Evolutionary conservation across 2,888 invertebrate species (phyloP).

Genomic region (Dermolepida albohirtum): DNA sequence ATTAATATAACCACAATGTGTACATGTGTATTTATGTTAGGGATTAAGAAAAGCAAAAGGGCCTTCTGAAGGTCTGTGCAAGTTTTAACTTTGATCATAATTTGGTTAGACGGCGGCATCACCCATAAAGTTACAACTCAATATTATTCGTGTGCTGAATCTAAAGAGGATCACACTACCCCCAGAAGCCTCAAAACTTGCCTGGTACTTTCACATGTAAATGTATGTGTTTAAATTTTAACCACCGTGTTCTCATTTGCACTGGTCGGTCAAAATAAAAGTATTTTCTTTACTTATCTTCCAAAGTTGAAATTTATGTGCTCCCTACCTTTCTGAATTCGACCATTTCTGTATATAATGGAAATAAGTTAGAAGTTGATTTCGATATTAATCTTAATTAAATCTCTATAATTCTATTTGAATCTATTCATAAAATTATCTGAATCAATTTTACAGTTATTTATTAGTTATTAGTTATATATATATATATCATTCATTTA

Average conservation of each 20-base stretch:
- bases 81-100: slow-evolving; percentile 37
- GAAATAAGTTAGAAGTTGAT: too few species aligned
- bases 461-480: too few species aligned
- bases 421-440: too few species aligned
- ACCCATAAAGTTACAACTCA: slow-evolving; percentile 29
- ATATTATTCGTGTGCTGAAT: slow-evolving; percentile 40
- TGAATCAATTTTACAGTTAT: too few species aligned
- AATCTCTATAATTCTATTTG: too few species aligned
- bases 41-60: background rate
- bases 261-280: background rate
- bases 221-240: slow-evolving; percentile 6
- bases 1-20: slow-evolving; percentile 5
- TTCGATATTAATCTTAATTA: too few species aligned
- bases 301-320: too few species aligned
- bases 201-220: slow-evolving; percentile 1
- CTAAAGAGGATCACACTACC: slow-evolving; percentile 21
- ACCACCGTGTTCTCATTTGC: background rate
- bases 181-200: slow-evolving; percentile 5
- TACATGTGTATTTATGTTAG: slow-evolving; percentile 7
- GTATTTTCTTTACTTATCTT: background rate
- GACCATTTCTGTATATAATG: too few species aligned
- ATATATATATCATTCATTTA: too few species aligned
- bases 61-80: background rate
- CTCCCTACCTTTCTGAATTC: too few species aligned
- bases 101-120: slow-evolving; percentile 7